Evolutionary conservation across 1,140 invertebrate genomes (phyloP).

Genomic region (Nomia melanderi): DNA sequence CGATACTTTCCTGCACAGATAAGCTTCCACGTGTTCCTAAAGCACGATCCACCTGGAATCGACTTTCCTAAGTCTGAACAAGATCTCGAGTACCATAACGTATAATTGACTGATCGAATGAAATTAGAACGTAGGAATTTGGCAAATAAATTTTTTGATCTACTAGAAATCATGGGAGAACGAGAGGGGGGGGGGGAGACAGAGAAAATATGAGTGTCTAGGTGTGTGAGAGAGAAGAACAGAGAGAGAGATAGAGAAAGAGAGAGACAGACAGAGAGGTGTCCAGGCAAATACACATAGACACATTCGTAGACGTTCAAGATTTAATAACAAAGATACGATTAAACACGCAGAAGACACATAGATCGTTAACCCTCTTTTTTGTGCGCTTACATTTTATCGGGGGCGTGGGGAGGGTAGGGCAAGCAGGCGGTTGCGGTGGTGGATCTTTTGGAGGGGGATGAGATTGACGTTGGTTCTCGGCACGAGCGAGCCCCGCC

Average conservation of each 20-base stretch:
- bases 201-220: not conserved
- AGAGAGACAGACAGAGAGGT: constrained; percentile 33
- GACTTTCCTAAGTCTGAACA: no score
- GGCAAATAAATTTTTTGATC: no score
- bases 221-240: not conserved
- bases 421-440: not conserved
- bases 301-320: constrained; percentile 63
- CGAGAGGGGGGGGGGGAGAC: no score
- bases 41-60: no score
- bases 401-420: constrained; percentile 18
- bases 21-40: no score
- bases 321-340: constrained; percentile 69
- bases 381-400: constrained; percentile 59
- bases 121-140: no score
- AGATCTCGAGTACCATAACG: no score
- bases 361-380: constrained; percentile 66
- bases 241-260: not conserved
- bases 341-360: constrained; percentile 70
- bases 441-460: no score
- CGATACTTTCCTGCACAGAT: no score
- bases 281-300: constrained; percentile 60
- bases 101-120: no score
- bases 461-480: constrained; percentile 16
- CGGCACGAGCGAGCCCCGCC: constrained; percentile 40
- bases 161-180: not conserved